These are phyloP conservation scores for Zonitis immaculata DNA, from an alignment of 2,888 invertebrate species.

Conservation along the genomic window DNA sequence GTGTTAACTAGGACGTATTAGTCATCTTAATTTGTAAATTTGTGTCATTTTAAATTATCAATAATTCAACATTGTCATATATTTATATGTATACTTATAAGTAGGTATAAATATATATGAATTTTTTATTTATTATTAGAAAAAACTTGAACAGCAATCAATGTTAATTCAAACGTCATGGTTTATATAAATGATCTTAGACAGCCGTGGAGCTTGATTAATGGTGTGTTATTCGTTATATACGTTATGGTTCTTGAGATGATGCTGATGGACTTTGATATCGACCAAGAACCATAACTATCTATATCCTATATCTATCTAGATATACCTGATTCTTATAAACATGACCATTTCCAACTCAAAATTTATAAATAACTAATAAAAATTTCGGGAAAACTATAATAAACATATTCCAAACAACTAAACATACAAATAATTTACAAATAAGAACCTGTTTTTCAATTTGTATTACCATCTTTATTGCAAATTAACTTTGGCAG, in stretches of 20 bases:
- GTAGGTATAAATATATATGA: too few species aligned
- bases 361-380: background rate
- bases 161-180: slow-evolving; percentile 50
- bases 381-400: slow-evolving; percentile 21
- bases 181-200: slow-evolving; percentile 48
- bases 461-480: slow-evolving; percentile 41
- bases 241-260: slow-evolving; percentile 29
- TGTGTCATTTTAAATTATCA: slow-evolving; percentile 18
- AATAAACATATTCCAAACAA: slow-evolving; percentile 39
- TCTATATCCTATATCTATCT: slow-evolving; percentile 7
- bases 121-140: background rate
- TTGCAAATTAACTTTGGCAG: slow-evolving; percentile 36
- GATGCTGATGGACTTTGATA: slow-evolving; percentile 33
- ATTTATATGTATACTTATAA: slow-evolving; percentile 20
- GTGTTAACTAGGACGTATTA: slow-evolving; percentile 8
- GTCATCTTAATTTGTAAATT: slow-evolving; percentile 13
- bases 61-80: slow-evolving; percentile 26
- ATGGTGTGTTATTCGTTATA: slow-evolving; percentile 41
- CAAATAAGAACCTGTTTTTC: slow-evolving; percentile 41
- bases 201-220: slow-evolving; percentile 44
- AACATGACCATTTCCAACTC: background rate
- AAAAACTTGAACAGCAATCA: slow-evolving; percentile 46
- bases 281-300: slow-evolving; percentile 15
- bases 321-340: slow-evolving; percentile 8
- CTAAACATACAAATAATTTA: slow-evolving; percentile 39